A percentile compares a stretch with the other conserved stretches of the same genome.
These are phyloP conservation scores for Trogon surrucura DNA, from an alignment of 2,113 vertebrate genomes.

Conservation along the genomic window DNA sequence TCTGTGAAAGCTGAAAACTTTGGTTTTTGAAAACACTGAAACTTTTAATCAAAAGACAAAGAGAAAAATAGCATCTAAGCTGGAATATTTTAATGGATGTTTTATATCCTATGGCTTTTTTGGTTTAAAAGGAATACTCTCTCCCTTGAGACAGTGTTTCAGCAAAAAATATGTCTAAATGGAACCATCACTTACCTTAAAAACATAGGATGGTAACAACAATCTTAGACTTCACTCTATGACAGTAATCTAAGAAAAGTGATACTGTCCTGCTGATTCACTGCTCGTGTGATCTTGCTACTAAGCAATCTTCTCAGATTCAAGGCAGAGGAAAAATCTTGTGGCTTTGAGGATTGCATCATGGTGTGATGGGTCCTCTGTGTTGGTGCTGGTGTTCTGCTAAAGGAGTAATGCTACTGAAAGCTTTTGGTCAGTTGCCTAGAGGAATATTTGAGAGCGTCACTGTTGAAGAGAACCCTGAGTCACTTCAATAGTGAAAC, in stretches of 20 bases:
- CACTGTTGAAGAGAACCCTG: not conserved
- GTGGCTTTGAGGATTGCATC: not conserved
- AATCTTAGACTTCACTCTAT: slow-evolving; percentile 19
- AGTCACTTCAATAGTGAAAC: not conserved
- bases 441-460: not conserved
- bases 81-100: slow-evolving; percentile 29
- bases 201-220: slow-evolving; percentile 17
- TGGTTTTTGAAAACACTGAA: not conserved
- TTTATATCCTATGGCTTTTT: not conserved
- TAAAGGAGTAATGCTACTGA: not conserved
- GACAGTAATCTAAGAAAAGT: slow-evolving; percentile 43
- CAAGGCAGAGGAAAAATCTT: not conserved
- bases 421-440: not conserved
- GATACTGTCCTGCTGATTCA: slow-evolving; percentile 29
- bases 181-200: slow-evolving; percentile 24
- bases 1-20: not conserved
- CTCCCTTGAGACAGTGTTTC: not conserved
- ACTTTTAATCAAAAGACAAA: slow-evolving; percentile 37
- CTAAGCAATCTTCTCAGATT: not conserved
- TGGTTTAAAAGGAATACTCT: not conserved
- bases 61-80: slow-evolving; percentile 14
- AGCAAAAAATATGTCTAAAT: slow-evolving; percentile 4
- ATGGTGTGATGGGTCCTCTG: not conserved
- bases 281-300: not conserved
- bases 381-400: not conserved